A percentile compares a stretch with the other conserved stretches of the same genome.
Evolutionary conservation across 2,888 invertebrate genomes (phyloP).

Genomic region (Latrodectus hesperus): DNA sequence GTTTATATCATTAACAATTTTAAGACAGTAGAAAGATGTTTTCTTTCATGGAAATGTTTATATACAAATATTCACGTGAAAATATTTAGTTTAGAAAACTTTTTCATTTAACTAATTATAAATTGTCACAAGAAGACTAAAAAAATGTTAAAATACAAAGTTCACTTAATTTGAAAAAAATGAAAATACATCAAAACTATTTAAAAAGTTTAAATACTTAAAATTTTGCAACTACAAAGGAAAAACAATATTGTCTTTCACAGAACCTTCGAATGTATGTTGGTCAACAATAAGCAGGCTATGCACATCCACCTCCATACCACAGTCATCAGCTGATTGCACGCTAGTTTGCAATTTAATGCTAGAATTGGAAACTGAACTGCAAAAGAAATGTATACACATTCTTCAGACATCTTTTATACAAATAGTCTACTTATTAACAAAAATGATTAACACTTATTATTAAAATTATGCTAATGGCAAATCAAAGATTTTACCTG

Average conservation of each 20-base stretch:
- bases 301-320: slow-evolving; percentile 92
- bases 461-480: neutral
- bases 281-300: slow-evolving; percentile 94
- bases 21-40: too few species aligned
- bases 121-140: too few species aligned
- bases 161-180: too few species aligned
- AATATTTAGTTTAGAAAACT: too few species aligned
- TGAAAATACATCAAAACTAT: too few species aligned
- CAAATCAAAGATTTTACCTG: slow-evolving; percentile 72
- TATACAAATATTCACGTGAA: too few species aligned
- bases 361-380: slow-evolving; percentile 78
- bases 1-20: too few species aligned
- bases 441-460: neutral
- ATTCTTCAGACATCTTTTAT: neutral
- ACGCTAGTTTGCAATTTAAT: slow-evolving; percentile 73
- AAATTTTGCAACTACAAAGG: neutral
- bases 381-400: neutral
- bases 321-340: slow-evolving; percentile 77
- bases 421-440: too few species aligned
- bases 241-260: slow-evolving; percentile 44
- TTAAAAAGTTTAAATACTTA: neutral
- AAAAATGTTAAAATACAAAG: too few species aligned
- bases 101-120: too few species aligned
- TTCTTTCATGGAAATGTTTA: too few species aligned
- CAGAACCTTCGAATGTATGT: slow-evolving; percentile 90